Evolutionary conservation across 2,888 invertebrate genomes (phyloP), one percentile per base, ranked within the genome.

Genomic region (Drosophila algonquin): DNA sequence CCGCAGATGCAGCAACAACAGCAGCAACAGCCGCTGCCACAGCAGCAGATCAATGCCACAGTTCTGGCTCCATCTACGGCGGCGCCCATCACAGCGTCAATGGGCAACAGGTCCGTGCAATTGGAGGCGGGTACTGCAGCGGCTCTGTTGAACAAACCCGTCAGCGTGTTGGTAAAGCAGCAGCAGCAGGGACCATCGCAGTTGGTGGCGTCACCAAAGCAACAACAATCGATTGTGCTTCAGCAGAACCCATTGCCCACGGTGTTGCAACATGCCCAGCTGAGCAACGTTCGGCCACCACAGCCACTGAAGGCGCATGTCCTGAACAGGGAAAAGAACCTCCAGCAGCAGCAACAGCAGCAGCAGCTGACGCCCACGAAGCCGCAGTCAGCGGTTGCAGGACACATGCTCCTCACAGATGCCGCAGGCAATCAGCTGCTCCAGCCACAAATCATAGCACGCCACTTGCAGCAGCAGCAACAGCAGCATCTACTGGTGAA

Each of bases 281-380:
- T 86, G 59, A 89, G 77, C 53, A 90, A 77, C 55, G 92, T 91
- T 68, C 90, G 91, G 24, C 91, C 94, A 0, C 92, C 94, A 0
- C 94, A 94, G 21, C 94, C 94, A 6, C 90, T 95, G 3, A 95
- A 95, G 81, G 94, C 95, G 2, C 95, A 95, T 73, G 94, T 95
- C 4, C 87, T 95, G 21, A 94, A 94, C 59, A 93, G 93, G 40
- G 93, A 93, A 75, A 91, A 92, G 75, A 86, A 86, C 30, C 78
- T 89, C 0, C 79, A 83, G 14, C 81, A 85, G 47, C 79, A 71
- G 12, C 62, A 81, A 4, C 18, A 85, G 47, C 79, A 81, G 1
- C 80, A 77, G 32, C 80, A 74, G 16, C 50, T 77, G 50, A 77
- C 80, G 10, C 67, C 88, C 40, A 62, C 70, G 14, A 84, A 83